Evolutionary conservation across 1,140 invertebrate genomes (phyloP), one percentile per base, ranked within the genome.

Genomic region (Tetramorium simillimum): DNA sequence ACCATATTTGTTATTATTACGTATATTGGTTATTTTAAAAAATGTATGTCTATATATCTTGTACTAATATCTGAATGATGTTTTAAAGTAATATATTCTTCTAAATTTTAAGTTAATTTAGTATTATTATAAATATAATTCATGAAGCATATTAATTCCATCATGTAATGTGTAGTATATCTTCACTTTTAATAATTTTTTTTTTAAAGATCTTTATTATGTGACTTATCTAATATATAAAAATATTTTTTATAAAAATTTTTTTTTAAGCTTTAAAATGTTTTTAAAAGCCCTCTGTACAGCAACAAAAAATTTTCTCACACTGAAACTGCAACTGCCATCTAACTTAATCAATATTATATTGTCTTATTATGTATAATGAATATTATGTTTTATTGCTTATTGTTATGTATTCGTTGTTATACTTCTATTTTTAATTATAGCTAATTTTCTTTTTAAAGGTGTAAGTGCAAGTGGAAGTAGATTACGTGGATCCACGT

Each of bases 41-140:
- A 18, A 46, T 43, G 16, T 18, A 63, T 65, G 56, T 77, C 18
- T 70, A 33, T 33, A 33, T 33, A 24, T 70, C 14, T 56, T 37
- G n/a, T 56, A 43, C 56, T 46, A 82, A 56, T 69, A 60, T 76
- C 16, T 69, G 46, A 88, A 69, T 73, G 51, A 67, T 46, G 4
- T 21, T 70, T 62, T 28, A 58, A 58, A 40, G 18, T 40, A 37
- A 16, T 37, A 9, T 21, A 60, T 21, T 14, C n/a, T 24, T 6
- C 37, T 58, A n/a, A 56, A 0, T 6, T 3, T 10, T 21, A 21
- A 75, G 3, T 14, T 37, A 12, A 2, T 72, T 49, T 70, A 33
- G 0, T 14, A 14, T 14, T 9, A 63, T 69, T 49, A 12, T 69
- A 24, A 18, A 70, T 43, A 21, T 6, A 70, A 70, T 24, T 70